Evolutionary conservation across 2,888 invertebrate species (phyloP).

Genomic region (Drosophila leonis): DNA sequence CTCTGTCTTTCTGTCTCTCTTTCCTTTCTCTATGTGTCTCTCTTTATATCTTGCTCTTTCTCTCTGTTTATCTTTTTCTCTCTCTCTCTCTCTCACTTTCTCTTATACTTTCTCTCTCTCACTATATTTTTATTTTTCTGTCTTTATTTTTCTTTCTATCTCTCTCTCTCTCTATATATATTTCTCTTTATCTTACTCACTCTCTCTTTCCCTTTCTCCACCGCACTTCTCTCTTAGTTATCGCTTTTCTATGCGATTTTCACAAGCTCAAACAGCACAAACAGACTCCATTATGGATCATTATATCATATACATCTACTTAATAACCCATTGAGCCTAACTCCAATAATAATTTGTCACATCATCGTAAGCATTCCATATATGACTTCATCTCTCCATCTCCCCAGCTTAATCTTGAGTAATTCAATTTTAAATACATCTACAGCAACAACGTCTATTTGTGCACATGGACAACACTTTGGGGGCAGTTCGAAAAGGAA

Average conservation of each 20-base stretch:
- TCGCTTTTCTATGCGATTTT: not conserved
- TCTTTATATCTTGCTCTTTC: not conserved
- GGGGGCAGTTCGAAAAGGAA: conserved; percentile 12
- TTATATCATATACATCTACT: not conserved
- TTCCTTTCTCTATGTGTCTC: not conserved
- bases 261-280: not conserved
- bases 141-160: not conserved
- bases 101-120: not conserved
- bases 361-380: not conserved
- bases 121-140: not conserved
- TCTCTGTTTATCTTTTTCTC: not conserved
- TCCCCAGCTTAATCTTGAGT: conserved; percentile 12
- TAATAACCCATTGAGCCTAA: not conserved
- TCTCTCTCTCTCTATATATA: not conserved
- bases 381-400: conserved; percentile 8
- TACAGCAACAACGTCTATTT: not conserved
- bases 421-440: conserved; percentile 27
- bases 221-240: not conserved
- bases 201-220: no score
- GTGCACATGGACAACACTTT: conserved; percentile 41
- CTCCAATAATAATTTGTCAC: not conserved
- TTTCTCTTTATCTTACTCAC: not conserved
- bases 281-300: no score
- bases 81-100: not conserved
- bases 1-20: not conserved